Evolutionary conservation across 64 coral and sea anemone species (phyloP).

Genomic region (Acropora tenuis): DNA sequence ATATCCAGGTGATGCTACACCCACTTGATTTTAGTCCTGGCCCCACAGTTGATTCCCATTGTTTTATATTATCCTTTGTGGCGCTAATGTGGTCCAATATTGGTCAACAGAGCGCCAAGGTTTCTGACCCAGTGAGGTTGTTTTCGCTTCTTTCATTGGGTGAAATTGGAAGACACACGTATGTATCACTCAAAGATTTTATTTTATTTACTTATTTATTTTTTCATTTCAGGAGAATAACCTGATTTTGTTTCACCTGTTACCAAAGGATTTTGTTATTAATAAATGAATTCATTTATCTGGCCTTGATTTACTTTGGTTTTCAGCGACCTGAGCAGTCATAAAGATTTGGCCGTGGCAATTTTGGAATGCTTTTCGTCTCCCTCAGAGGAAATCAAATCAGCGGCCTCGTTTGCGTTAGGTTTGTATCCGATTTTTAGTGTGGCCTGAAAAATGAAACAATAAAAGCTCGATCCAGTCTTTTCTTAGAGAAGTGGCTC

Average conservation of each 20-base stretch:
- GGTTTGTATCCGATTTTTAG: slow-evolving; percentile 57
- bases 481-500: no score
- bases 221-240: no score
- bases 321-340: slow-evolving; percentile 90
- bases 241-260: no score
- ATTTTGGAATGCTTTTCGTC: slow-evolving; percentile 97
- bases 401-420: slow-evolving; percentile 93
- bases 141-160: slow-evolving; percentile 95
- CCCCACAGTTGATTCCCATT: neutral
- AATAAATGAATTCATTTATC: no score
- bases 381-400: slow-evolving; percentile 97
- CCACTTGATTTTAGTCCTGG: neutral
- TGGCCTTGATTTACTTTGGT: neutral
- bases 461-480: no score
- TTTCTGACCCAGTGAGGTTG: slow-evolving; percentile 79
- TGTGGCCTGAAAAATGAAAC: no score
- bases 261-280: no score
- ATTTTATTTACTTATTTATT: no score
- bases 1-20: slow-evolving; percentile 74
- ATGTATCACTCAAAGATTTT: slow-evolving; percentile 24
- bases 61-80: no score
- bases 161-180: slow-evolving; percentile 97
- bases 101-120: slow-evolving; percentile 76
- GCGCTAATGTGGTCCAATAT: neutral
- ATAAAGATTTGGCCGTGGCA: slow-evolving; percentile 77